phyloP scores from a whole-genome alignment of 2,888 invertebrate genomes.

The Sesamia inferens region DNA sequence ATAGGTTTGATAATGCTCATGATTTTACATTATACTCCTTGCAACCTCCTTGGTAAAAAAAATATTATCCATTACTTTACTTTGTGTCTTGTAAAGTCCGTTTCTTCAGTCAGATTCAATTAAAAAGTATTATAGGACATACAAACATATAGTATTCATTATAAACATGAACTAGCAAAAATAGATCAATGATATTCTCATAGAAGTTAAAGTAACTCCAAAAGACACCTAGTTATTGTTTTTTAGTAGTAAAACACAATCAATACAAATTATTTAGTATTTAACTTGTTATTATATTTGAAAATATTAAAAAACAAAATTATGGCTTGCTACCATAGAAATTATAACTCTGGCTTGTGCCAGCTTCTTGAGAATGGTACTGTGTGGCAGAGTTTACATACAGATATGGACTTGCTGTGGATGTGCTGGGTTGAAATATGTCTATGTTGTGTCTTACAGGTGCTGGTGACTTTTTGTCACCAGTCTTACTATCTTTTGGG shows the following conservation, averaged over 20 bases:
- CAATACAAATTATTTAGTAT: background rate
- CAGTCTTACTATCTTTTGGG: background rate
- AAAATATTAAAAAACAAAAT: background rate
- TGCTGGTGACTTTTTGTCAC: background rate
- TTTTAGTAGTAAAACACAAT: background rate
- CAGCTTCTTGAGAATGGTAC: background rate
- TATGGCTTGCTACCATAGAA: background rate
- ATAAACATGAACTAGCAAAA: background rate
- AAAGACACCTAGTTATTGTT: background rate
- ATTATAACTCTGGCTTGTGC: background rate
- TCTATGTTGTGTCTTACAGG: slow-evolving; percentile 24
- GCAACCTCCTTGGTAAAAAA: background rate
- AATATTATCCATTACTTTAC: background rate
- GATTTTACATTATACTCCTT: background rate
- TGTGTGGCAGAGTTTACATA: background rate
- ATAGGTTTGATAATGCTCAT: background rate
- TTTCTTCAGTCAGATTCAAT: background rate
- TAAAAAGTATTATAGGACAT: background rate
- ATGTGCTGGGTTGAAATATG: background rate
- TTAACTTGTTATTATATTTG: background rate
- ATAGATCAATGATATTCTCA: no score
- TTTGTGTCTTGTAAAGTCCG: background rate
- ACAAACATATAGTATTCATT: background rate
- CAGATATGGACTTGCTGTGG: background rate
- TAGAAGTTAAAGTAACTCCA: background rate